Conservation (phyloP, 64 coral and sea anemone genomes). For the Astreopora myriophthalma region DNA sequence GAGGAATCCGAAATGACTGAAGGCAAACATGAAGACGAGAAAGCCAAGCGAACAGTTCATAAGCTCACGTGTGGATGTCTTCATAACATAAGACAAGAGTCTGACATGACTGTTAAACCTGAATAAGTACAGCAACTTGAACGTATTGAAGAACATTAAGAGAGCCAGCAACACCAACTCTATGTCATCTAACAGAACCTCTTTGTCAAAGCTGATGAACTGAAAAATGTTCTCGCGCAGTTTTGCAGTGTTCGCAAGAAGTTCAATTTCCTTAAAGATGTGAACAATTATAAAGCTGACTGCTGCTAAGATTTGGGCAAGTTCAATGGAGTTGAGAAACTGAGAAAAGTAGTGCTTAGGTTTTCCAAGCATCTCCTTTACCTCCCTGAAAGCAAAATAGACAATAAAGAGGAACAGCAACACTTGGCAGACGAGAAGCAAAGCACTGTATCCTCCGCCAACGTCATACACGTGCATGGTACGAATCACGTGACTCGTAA, state of each 20-base stretch:
- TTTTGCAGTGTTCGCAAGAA: not conserved
- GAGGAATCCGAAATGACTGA: slow-evolving; percentile 41
- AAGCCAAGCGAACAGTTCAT: not conserved
- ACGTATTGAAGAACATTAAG: slow-evolving; percentile 60
- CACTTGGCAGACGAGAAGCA: slow-evolving; percentile 34
- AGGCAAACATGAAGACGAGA: slow-evolving; percentile 6
- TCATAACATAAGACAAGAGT: slow-evolving; percentile 24
- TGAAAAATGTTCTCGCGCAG: slow-evolving; percentile 6
- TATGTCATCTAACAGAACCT: slow-evolving; percentile 19
- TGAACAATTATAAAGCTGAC: slow-evolving; percentile 10
- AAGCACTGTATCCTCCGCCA: slow-evolving; percentile 8
- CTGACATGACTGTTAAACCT: slow-evolving; percentile 35
- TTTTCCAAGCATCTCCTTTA: slow-evolving; percentile 3
- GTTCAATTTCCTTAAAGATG: slow-evolving; percentile 17
- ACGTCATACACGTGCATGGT: slow-evolving; percentile 32
- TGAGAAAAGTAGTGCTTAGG: not conserved
- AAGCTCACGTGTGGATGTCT: not conserved
- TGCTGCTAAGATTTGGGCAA: slow-evolving; percentile 12
- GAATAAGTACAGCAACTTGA: slow-evolving; percentile 26
- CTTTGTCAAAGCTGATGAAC: slow-evolving; percentile 33
- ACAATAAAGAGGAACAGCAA: slow-evolving; percentile 23
- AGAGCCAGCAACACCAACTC: slow-evolving; percentile 31
- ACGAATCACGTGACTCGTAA: slow-evolving; percentile 5
- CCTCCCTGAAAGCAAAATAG: slow-evolving; percentile 19
- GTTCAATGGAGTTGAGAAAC: slow-evolving; percentile 51